Conservation (phyloP, 2,888 invertebrate species). For the Leptinotarsa haldemani region DNA sequence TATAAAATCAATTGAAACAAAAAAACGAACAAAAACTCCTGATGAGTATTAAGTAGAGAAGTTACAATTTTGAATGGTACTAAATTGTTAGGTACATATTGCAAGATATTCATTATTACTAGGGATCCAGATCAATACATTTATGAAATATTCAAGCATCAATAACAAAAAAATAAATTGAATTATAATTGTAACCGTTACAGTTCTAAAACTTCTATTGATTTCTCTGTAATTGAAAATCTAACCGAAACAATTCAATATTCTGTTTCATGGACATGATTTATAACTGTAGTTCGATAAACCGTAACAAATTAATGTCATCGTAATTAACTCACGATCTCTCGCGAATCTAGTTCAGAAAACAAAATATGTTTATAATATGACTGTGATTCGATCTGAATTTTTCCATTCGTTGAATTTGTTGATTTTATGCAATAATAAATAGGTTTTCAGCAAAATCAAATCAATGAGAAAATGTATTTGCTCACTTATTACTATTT, state of each 20-base stretch:
- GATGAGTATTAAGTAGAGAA: too few species aligned
- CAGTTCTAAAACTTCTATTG: constrained; percentile 18
- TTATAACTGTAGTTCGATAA: constrained; percentile 9
- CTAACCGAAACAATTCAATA: constrained; percentile 20
- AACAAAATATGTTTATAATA: constrained; percentile 7
- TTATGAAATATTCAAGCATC: neutral
- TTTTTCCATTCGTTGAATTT: neutral
- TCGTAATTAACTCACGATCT: constrained; percentile 6
- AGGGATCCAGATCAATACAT: neutral
- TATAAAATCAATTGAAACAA: too few species aligned
- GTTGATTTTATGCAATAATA: too few species aligned
- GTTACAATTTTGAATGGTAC: too few species aligned
- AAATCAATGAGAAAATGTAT: too few species aligned
- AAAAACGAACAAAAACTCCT: too few species aligned
- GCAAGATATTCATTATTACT: too few species aligned
- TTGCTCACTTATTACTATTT: too few species aligned
- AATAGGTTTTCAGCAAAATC: too few species aligned
- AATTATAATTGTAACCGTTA: neutral
- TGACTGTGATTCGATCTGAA: neutral
- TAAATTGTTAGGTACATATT: too few species aligned
- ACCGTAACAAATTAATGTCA: constrained; percentile 13
- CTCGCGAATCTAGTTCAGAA: neutral
- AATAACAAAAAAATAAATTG: neutral
- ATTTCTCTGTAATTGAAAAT: constrained; percentile 38
- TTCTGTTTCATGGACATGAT: constrained; percentile 21